Conservation (phyloP, 2,113 vertebrate genomes). For the Lucifuga dentata region DNA sequence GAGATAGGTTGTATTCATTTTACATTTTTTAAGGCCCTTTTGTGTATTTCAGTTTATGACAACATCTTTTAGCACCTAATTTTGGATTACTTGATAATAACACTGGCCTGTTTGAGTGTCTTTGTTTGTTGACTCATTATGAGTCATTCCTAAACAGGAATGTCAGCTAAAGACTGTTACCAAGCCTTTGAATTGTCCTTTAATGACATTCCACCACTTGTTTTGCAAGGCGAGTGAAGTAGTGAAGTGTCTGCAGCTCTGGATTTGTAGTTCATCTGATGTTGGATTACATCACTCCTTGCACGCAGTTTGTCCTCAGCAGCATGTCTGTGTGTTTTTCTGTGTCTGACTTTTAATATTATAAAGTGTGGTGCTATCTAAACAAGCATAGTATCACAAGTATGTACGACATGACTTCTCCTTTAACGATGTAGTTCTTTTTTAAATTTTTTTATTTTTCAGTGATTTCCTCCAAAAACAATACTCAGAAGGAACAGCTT, state of each 20-base stretch:
- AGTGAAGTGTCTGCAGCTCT: constrained; percentile 55
- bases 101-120: not conserved
- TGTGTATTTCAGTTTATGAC: constrained; percentile 6
- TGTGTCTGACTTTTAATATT: no score
- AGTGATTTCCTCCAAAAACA: no score
- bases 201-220: constrained; percentile 60
- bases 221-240: constrained; percentile 49
- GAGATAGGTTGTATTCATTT: no score
- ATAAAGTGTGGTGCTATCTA: no score
- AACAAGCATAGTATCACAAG: no score
- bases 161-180: constrained; percentile 22
- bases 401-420: no score
- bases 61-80: constrained; percentile 5
- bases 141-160: constrained; percentile 9
- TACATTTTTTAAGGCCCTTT: no score
- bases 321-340: no score
- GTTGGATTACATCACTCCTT: constrained; percentile 64
- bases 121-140: constrained; percentile 20
- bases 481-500: no score
- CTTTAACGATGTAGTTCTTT: no score
- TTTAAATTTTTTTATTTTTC: no score
- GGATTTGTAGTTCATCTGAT: constrained; percentile 58
- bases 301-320: constrained; percentile 47
- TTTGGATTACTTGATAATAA: constrained; percentile 17
- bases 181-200: constrained; percentile 54